phyloP scores from a whole-genome alignment of 2,113 vertebrate species.

The Meles meles region DNA sequence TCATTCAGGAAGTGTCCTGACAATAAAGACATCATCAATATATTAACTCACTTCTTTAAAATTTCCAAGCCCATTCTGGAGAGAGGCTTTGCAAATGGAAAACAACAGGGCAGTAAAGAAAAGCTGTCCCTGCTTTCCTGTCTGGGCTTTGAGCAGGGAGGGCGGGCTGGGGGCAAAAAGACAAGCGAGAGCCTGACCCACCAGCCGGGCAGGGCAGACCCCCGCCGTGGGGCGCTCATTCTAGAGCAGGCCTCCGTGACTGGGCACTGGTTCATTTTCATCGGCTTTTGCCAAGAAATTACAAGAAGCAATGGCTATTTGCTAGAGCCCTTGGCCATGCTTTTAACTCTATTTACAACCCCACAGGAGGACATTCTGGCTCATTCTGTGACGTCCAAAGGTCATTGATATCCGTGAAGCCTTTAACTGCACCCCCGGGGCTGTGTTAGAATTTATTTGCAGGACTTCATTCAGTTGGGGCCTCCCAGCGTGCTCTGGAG shows the following conservation, averaged over 20 bases:
- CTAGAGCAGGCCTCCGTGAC: neutral
- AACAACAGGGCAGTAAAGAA: neutral
- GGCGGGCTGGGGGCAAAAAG: accelerated
- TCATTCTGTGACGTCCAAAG: neutral
- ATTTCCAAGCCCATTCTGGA: neutral
- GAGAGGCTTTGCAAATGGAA: slow-evolving; percentile 11
- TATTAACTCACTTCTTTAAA: slow-evolving; percentile 27
- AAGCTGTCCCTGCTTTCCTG: neutral
- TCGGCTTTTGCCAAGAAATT: neutral
- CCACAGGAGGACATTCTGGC: neutral
- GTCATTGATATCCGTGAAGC: accelerated
- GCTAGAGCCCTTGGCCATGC: neutral
- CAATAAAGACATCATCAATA: slow-evolving; percentile 46
- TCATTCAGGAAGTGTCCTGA: slow-evolving; percentile 42
- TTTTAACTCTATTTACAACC: neutral
- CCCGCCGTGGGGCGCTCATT: accelerated
- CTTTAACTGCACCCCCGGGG: accelerated
- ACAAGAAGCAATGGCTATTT: neutral
- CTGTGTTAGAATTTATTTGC: neutral
- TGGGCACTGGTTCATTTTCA: too few species aligned
- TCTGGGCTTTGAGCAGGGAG: neutral
- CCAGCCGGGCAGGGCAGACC: neutral
- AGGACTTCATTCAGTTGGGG: too few species aligned
- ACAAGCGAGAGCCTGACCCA: accelerated
- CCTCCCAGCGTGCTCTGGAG: accelerated